phyloP scores from a whole-genome alignment of 2,113 vertebrate species.

The Fulica atra region DNA sequence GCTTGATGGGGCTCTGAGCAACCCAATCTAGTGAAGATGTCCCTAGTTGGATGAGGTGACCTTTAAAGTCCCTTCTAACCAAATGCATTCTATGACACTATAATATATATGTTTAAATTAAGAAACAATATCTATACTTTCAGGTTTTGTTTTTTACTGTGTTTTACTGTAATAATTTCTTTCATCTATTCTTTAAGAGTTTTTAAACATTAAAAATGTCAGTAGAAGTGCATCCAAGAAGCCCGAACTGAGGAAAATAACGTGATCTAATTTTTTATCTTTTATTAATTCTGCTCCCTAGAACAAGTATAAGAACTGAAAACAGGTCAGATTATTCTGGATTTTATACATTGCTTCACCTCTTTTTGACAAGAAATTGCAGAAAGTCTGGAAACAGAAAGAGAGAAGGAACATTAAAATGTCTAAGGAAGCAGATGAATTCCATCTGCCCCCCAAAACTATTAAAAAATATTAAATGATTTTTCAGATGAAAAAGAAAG shows the following conservation, averaged over 20 bases:
- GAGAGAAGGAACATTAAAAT: background rate
- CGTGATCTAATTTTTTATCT: background rate
- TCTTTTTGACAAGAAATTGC: background rate
- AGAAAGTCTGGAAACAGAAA: background rate
- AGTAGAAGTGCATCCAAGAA: background rate
- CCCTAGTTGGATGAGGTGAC: no score
- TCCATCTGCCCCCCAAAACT: accelerated
- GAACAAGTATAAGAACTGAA: background rate
- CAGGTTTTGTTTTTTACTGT: background rate
- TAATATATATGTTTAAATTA: background rate
- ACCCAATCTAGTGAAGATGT: no score
- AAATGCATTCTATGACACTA: no score
- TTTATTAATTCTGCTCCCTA: background rate
- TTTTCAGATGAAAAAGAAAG: background rate
- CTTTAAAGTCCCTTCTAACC: no score
- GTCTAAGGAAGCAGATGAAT: background rate
- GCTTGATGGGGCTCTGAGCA: no score
- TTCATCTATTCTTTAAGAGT: background rate
- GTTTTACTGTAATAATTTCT: background rate
- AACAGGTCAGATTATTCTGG: background rate
- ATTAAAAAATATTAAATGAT: background rate
- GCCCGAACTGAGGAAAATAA: background rate
- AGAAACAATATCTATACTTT: background rate
- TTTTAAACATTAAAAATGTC: background rate
- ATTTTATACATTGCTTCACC: background rate